A percentile compares a stretch with the other conserved stretches of the same genome.
These are phyloP conservation scores for Emberiza fucata DNA, from an alignment of 2,113 vertebrate genomes.

Conservation along the genomic window DNA sequence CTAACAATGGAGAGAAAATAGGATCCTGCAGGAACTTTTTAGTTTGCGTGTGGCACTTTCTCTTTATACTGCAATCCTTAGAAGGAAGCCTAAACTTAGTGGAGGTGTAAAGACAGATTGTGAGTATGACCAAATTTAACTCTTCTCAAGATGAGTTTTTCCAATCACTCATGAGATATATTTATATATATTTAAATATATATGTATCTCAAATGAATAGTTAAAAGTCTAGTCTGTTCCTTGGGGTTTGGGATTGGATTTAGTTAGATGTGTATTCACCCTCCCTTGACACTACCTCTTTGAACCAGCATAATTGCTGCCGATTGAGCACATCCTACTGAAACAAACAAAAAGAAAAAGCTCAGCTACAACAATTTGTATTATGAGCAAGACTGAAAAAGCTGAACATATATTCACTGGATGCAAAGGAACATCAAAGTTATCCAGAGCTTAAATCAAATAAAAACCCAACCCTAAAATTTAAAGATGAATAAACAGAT, in stretches of 20 bases:
- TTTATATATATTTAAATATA: neutral
- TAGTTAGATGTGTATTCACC: neutral
- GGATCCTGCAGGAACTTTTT: neutral
- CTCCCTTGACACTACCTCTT: neutral
- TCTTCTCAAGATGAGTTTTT: neutral
- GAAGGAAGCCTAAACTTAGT: neutral
- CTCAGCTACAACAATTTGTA: neutral
- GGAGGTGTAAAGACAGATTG: neutral
- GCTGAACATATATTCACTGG: neutral
- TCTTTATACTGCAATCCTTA: neutral
- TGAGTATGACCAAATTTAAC: neutral
- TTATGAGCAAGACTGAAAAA: neutral
- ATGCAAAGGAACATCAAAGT: neutral
- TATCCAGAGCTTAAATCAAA: neutral
- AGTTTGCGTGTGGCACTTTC: neutral
- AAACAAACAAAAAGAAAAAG: slow-evolving; percentile 16
- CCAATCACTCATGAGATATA: neutral
- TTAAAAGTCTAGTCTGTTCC: neutral
- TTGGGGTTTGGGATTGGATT: neutral
- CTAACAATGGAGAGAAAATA: neutral
- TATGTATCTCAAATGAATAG: neutral
- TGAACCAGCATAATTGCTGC: neutral
- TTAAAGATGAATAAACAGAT: neutral
- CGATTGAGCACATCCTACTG: neutral
- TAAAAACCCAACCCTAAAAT: neutral